Conservation (phyloP, 2,888 invertebrate genomes). For the Ophion obscuratus region DNA sequence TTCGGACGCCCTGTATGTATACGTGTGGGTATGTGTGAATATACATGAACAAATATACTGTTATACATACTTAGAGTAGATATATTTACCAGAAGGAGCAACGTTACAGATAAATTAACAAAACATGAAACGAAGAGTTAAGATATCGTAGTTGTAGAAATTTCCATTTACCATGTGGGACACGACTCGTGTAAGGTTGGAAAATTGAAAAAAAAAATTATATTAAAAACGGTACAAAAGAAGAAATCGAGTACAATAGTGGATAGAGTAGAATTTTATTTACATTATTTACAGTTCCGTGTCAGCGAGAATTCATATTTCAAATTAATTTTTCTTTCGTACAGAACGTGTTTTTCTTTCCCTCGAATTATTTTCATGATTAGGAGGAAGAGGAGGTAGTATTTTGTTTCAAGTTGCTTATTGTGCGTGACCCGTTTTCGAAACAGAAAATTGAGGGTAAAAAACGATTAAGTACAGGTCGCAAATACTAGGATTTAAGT, state of each 20-base stretch:
- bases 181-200: conserved; percentile 57
- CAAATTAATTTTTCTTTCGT: conserved; percentile 1
- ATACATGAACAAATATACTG: conserved; percentile 20
- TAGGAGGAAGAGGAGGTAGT: conserved; percentile 46
- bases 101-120: not conserved
- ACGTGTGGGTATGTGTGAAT: conserved; percentile 1
- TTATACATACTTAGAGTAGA: conserved; percentile 20
- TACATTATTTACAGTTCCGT: conserved; percentile 76
- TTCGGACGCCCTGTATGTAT: not conserved
- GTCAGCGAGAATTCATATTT: conserved; percentile 31
- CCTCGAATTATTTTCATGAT: not conserved
- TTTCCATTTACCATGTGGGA: conserved; percentile 41
- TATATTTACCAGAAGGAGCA: conserved; percentile 47
- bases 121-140: not conserved
- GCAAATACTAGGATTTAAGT: conserved; percentile 38
- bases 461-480: conserved; percentile 10
- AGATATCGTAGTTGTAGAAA: not conserved
- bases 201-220: conserved; percentile 30
- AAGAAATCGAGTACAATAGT: conserved; percentile 45
- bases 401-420: conserved; percentile 55
- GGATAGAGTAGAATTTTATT: conserved; percentile 74
- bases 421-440: conserved; percentile 13
- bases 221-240: conserved; percentile 50
- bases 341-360: conserved; percentile 19
- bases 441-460: not conserved